phyloP scores from a whole-genome alignment of 1,140 invertebrate species.

The Dendroctonus valens region DNA sequence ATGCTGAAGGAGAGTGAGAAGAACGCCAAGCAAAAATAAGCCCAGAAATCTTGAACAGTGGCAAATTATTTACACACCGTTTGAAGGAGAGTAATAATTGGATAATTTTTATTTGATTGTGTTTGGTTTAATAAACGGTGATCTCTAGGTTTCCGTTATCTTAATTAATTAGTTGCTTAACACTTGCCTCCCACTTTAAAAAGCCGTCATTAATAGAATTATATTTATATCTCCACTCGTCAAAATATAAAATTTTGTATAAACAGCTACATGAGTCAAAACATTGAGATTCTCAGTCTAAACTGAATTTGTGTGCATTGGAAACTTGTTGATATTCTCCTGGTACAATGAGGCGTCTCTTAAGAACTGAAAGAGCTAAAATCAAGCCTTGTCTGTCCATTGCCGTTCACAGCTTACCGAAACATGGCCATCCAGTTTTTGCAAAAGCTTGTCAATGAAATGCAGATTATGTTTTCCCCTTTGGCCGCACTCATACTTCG shows the following conservation, averaged over 20 bases:
- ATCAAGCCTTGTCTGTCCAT: not conserved
- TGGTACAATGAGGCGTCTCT: slow-evolving; percentile 58
- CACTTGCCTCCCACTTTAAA: no score
- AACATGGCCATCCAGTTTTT: slow-evolving; percentile 68
- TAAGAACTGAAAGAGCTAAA: slow-evolving; percentile 48
- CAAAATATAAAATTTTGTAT: no score
- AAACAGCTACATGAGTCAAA: no score
- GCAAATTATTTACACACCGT: not conserved
- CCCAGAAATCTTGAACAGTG: not conserved
- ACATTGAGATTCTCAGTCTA: slow-evolving; percentile 3
- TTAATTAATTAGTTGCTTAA: no score
- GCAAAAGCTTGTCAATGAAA: slow-evolving; percentile 68
- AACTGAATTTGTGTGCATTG: slow-evolving; percentile 9
- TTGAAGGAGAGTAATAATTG: slow-evolving; percentile 4
- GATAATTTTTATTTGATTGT: slow-evolving; percentile 11
- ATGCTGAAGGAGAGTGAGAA: slow-evolving; percentile 66
- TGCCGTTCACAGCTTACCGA: slow-evolving; percentile 10
- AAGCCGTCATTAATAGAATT: no score
- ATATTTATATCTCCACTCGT: no score
- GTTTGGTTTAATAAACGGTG: not conserved
- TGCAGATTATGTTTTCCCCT: slow-evolving; percentile 53
- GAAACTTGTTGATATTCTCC: slow-evolving; percentile 52
- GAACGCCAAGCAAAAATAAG: slow-evolving; percentile 18
- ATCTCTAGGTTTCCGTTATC: not conserved
- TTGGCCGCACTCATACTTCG: slow-evolving; percentile 56